These are phyloP conservation scores for Pempheris klunzingeri DNA, from an alignment of 2,797 vertebrate genomes.

Conservation along the genomic window DNA sequence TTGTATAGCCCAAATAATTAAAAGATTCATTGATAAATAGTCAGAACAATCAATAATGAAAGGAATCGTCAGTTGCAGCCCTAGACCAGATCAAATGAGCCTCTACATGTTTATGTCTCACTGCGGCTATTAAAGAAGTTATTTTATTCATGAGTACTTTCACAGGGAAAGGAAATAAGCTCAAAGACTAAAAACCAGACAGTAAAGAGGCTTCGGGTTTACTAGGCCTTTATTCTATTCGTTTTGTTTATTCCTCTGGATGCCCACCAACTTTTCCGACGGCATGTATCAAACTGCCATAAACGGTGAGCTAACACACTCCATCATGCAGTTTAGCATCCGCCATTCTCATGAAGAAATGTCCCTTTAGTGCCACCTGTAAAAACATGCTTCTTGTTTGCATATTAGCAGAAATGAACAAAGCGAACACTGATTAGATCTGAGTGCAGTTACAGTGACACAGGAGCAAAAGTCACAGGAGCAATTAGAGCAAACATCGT, in stretches of 20 bases:
- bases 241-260: neutral
- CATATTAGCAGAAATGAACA: neutral
- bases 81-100: neutral
- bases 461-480: neutral
- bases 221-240: neutral
- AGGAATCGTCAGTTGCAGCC: neutral
- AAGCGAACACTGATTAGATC: neutral
- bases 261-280: neutral
- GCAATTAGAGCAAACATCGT: neutral
- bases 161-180: neutral
- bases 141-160: neutral
- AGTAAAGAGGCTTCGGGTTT: neutral
- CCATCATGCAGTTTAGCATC: neutral
- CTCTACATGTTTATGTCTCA: neutral
- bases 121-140: neutral
- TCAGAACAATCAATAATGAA: accelerated
- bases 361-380: neutral
- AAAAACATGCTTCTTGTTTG: neutral
- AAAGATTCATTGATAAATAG: neutral
- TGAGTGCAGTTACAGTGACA: neutral
- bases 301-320: neutral
- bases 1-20: neutral
- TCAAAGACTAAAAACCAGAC: neutral
- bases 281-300: conserved; percentile 6
- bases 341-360: neutral